Conservation (phyloP, 2,888 invertebrate species). For the Phalera bucephala region DNA sequence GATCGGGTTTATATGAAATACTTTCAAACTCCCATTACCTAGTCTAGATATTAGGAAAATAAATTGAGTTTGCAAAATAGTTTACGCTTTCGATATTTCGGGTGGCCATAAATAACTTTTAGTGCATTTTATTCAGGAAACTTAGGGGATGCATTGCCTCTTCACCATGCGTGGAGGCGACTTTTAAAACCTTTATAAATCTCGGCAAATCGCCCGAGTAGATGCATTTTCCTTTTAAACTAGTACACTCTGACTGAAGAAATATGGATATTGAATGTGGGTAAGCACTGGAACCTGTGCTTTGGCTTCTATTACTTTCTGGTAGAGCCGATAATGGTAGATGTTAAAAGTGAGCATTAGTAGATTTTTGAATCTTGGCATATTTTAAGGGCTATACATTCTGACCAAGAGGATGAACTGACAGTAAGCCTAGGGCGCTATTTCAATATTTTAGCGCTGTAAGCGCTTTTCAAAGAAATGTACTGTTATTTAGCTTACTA, state of each 20-base stretch:
- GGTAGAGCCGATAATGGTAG: too few species aligned
- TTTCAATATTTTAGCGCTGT: too few species aligned
- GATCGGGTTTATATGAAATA: too few species aligned
- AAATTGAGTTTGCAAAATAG: constrained; percentile 6
- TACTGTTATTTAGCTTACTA: too few species aligned
- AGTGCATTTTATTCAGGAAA: constrained; percentile 35
- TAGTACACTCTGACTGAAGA: constrained; percentile 33
- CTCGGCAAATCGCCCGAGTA: constrained; percentile 41
- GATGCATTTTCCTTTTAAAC: constrained; percentile 47
- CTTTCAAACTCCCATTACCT: neutral
- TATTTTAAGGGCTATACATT: too few species aligned
- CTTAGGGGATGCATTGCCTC: constrained; percentile 25
- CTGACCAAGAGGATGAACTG: too few species aligned
- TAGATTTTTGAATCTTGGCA: too few species aligned
- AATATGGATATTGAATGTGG: constrained; percentile 38
- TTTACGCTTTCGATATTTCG: constrained; percentile 9
- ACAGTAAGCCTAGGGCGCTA: too few species aligned
- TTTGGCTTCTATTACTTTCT: too few species aligned
- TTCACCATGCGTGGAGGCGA: constrained; percentile 21
- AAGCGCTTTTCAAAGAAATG: too few species aligned
- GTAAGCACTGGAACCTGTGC: constrained; percentile 22
- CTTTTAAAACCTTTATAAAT: constrained; percentile 51
- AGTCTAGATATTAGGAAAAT: constrained; percentile 3
- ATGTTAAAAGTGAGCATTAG: too few species aligned
- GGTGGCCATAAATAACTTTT: constrained; percentile 26